These are phyloP conservation scores for Phylloscopus collybita DNA, from an alignment of 2,797 vertebrate species.

Conservation along the genomic window DNA sequence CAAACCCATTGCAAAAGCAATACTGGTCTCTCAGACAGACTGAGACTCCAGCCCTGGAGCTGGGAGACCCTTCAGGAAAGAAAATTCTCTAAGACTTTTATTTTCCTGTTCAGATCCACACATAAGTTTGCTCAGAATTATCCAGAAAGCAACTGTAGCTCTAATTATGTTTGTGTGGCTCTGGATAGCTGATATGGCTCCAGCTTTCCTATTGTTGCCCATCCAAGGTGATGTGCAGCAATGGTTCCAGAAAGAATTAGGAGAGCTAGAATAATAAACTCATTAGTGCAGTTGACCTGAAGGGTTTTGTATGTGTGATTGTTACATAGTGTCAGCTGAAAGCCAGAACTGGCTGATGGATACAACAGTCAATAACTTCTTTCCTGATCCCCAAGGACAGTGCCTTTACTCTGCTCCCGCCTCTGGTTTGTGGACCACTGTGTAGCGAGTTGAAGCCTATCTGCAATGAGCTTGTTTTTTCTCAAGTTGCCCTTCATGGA, in stretches of 20 bases:
- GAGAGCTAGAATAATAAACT: not conserved
- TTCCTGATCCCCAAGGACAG: not conserved
- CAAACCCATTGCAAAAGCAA: not conserved
- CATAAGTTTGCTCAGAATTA: not conserved
- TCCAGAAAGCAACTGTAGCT: not conserved
- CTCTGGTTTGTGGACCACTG: not conserved
- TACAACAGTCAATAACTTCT: not conserved
- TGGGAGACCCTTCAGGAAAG: not conserved
- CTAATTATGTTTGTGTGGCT: not conserved
- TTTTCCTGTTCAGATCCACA: not conserved
- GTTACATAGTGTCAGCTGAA: not conserved
- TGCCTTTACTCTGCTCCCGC: not conserved
- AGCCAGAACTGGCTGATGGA: not conserved
- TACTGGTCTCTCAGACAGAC: not conserved
- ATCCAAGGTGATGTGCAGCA: not conserved
- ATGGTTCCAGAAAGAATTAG: not conserved
- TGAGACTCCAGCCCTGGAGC: not conserved
- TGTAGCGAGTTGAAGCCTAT: not conserved
- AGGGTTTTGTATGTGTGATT: not conserved
- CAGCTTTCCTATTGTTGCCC: not conserved
- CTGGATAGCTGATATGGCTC: not conserved
- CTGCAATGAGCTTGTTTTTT: not conserved
- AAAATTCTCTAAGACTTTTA: not conserved
- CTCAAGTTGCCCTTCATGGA: not conserved
- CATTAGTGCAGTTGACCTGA: not conserved